Percentiles rank a stretch among this genome's conserved stretches.
These are phyloP conservation scores for Tricholauxania praeusta DNA, from an alignment of 2,888 invertebrate genomes.

Conservation along the genomic window DNA sequence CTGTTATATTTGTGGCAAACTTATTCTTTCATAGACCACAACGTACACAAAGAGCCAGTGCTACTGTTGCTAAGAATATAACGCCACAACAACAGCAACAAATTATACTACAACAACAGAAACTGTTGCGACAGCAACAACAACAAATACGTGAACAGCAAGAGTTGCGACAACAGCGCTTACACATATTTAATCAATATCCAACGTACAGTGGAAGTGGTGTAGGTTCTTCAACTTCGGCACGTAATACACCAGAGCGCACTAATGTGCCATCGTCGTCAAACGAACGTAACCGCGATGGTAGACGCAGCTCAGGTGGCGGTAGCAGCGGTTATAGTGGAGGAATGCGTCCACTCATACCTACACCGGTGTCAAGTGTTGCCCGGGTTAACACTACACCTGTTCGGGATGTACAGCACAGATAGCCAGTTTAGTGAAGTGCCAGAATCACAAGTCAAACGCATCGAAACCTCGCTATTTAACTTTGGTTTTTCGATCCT, in stretches of 20 bases:
- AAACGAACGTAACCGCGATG: constrained; percentile 4
- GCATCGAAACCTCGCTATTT: constrained; percentile 20
- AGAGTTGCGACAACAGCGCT: constrained; percentile 48
- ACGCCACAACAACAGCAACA: constrained; percentile 41
- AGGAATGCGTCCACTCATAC: constrained; percentile 50
- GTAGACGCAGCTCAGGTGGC: constrained; percentile 42
- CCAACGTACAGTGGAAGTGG: constrained; percentile 42
- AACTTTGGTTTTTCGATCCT: constrained; percentile 1
- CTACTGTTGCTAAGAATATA: constrained; percentile 48
- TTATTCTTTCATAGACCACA: constrained; percentile 73
- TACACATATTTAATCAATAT: constrained; percentile 21
- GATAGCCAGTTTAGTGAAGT: constrained; percentile 10
- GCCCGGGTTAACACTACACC: constrained; percentile 23
- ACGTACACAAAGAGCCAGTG: constrained; percentile 4
- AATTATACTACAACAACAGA: constrained; percentile 49
- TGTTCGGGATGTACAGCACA: constrained; percentile 34
- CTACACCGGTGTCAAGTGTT: constrained; percentile 54
- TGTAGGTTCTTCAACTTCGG: neutral
- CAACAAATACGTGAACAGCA: constrained; percentile 48
- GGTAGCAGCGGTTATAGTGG: constrained; percentile 30
- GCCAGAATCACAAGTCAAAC: neutral
- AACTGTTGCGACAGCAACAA: constrained; percentile 50
- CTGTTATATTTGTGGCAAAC: constrained; percentile 86
- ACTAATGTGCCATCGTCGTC: too few relatives aligned
- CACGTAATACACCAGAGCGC: constrained; percentile 9